A percentile compares a stretch with the other conserved stretches of the same genome.
phyloP scores from a whole-genome alignment of 2,113 vertebrate genomes.

The Orthonyx spaldingii region DNA sequence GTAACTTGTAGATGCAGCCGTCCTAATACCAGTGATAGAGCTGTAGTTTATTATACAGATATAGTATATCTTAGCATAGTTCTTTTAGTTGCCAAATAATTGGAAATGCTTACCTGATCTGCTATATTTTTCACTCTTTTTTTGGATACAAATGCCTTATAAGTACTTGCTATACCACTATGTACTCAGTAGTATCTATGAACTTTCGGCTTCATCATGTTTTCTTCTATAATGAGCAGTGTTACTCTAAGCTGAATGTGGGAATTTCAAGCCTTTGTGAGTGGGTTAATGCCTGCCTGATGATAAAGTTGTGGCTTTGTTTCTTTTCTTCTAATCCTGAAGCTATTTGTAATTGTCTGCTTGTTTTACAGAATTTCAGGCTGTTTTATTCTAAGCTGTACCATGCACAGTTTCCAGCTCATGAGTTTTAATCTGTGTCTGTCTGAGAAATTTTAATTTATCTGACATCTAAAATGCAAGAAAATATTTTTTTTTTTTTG shows the following conservation, averaged over 20 bases:
- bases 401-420: background rate
- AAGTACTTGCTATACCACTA: background rate
- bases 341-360: background rate
- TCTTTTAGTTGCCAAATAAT: background rate
- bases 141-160: background rate
- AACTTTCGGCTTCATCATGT: background rate
- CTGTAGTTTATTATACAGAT: background rate
- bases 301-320: background rate
- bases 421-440: background rate
- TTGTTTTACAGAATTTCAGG: background rate
- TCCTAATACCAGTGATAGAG: background rate
- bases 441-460: background rate
- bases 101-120: background rate
- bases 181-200: background rate
- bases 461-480: background rate
- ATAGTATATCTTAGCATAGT: fast-evolving
- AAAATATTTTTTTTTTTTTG: background rate
- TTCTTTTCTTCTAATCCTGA: background rate
- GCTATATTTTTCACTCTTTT: background rate
- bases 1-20: background rate
- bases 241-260: background rate
- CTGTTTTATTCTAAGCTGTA: background rate
- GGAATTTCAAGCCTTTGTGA: background rate
- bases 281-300: background rate
- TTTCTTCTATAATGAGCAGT: background rate